Evolutionary conservation across 2,113 vertebrate genomes (phyloP), one percentile per base, ranked within the genome.

Genomic region (Pitta sordida): DNA sequence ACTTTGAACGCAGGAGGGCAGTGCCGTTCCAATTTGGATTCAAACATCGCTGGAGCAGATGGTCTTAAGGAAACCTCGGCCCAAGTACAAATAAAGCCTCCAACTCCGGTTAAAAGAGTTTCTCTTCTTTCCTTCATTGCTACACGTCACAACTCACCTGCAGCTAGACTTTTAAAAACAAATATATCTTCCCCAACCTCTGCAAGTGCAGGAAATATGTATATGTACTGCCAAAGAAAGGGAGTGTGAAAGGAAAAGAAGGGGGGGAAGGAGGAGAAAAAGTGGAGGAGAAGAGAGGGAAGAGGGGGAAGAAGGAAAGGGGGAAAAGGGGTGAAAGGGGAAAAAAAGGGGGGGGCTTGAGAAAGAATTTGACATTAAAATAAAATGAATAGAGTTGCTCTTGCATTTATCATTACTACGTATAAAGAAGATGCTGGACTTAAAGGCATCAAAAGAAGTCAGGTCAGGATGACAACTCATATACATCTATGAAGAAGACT

Each of bases 1-100:
- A 2, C 39, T 22, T 7, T 3, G 46, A 90, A 37, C 98, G 26
- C 97, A 48, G 96, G 98, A 93, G 97, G 97, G 97, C 97, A 97
- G 95, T 94, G 76, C 76, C 63, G 84, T 11, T 86, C 95, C 93
- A 91, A 86, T 34, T 69, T 95, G 85, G 48, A 49, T 56, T 64
- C 62, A 11, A 49, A 34, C 19, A 2, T 19, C 26, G 5, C 5
- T 3, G 44, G 4, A 21, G 46, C 63, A 52, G 65, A 15, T 53
- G 83, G 46, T 24, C 22, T 49, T 12, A 2, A 2, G 39, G 32
- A 10, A 16, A 83, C 27, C 36, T 69, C 49, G 53, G 65, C 46
- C 37, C 56, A 8, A 67, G 30, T 3, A 52, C n/a, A 10, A 29
- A 46, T 23, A 32, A 82, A 91, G 41, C 48, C 23, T 37, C 51